Evolutionary conservation across 2,797 vertebrate genomes (phyloP), one percentile per base, ranked within the genome.

Genomic region (Aviceda leuphotes): DNA sequence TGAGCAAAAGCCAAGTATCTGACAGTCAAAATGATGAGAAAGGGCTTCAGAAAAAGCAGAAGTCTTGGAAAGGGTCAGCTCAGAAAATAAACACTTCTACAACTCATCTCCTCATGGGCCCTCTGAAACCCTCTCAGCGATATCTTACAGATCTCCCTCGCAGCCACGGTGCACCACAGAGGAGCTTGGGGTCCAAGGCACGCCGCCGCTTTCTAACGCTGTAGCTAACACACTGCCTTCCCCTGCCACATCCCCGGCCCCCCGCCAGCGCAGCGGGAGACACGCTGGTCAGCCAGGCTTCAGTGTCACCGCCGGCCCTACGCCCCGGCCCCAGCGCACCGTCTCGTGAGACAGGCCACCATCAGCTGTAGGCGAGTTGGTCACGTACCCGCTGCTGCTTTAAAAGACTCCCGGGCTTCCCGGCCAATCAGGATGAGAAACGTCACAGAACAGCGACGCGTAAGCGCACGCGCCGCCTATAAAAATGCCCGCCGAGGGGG

Each of bases 331-430:
- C 6, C 15, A 4, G 21, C 2, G 26, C 49, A 19, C 76, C 77
- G 46, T n/a, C 62, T 56, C 10, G 22, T 16, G 28, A 11, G 22
- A 3, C 21, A 4, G 13, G 8, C 18, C 24, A 3, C 78, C 35
- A n/a, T 28, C 6, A 58, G 11, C 30, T 1, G 0, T 1, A 3
- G 7, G 5, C 7, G 1, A 2, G 17, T 3, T 6, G 16, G 21
- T n/a, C 56, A 61, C 35, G 3, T 39, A 14, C 21, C 3, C 33
- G 4, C 37, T 11, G 4, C 80, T 11, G 9, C 21, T 31, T 47
- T 47, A 11, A 7, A 35, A 26, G n/a, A 4, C 11, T 6, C n/a
- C 7, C 28, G 12, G 12, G 55, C 9, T 5, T 28, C 33, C 28
- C 4, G 56, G 56, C 43, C 43, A 59, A 49, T 39, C 56, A 18